These are phyloP conservation scores for Hylaeus anthracinus DNA, from an alignment of 1,140 invertebrate species.

Conservation along the genomic window DNA sequence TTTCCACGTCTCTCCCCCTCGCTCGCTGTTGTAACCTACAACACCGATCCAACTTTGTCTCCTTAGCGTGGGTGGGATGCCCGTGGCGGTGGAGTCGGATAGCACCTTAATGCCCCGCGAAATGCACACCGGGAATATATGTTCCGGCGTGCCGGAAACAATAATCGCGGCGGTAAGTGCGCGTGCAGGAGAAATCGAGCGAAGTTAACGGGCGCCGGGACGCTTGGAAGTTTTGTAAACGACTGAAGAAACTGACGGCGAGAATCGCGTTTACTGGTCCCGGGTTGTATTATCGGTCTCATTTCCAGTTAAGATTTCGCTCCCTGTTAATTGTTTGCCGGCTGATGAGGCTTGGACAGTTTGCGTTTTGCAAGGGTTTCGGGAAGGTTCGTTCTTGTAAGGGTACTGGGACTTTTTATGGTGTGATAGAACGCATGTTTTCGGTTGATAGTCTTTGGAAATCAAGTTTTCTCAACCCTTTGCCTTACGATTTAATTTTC, in stretches of 20 bases:
- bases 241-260: constrained; percentile 21
- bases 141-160: constrained; percentile 37
- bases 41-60: constrained; percentile 52
- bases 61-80: constrained; percentile 11
- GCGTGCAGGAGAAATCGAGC: constrained; percentile 31
- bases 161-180: constrained; percentile 40
- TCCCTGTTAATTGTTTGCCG: constrained; percentile 29
- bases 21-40: constrained; percentile 8
- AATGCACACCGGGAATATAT: constrained; percentile 51
- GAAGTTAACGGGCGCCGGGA: constrained; percentile 21
- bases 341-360: not conserved
- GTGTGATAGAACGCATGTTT: too few relatives aligned
- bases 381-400: too few relatives aligned
- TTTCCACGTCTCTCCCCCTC: constrained; percentile 4
- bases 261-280: not conserved
- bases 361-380: too few relatives aligned
- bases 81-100: constrained; percentile 15
- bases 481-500: too few relatives aligned
- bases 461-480: too few relatives aligned
- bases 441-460: too few relatives aligned
- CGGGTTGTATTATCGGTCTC: constrained; percentile 31
- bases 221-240: constrained; percentile 25
- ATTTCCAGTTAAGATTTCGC: constrained; percentile 43
- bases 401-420: too few relatives aligned
- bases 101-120: constrained; percentile 60